Base-by-base conservation (phyloP, 2,888 invertebrate species). In the Gymnocheta viridis region DNA sequence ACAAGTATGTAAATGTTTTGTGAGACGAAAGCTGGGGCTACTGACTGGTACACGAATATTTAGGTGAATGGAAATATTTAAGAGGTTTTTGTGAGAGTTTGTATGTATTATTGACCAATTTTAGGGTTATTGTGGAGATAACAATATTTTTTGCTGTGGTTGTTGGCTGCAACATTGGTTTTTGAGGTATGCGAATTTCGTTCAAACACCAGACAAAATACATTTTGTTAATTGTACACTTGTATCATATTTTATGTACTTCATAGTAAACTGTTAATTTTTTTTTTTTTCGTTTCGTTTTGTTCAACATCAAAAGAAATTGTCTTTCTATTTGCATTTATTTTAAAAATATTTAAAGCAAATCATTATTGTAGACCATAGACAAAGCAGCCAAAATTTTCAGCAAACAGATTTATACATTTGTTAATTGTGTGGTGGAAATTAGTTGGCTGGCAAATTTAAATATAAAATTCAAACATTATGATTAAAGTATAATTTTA, bases 221-320 rank as follows among this genome's bases (percentile, higher is more conserved):
- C 77, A 78, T 81, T 84, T 84, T 69, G 84, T 84, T 84, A 81
- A 84, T 81, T 84, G 73, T 84, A 62, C 49, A 81, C 73, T 78
- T 84, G 69, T 81, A 58, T 62, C 66, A 24, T 67, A 74, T 81
- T 74, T 60, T 69, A 44, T 62, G 32, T 54, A 62, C 22, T 81
- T 74, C 56, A 62, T 47, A 64, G 70, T 60, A 35, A 24, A 76
- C 58, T 67, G 17, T 32, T 76, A 17, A 9, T 12, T 58, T 58
- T 14, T 47, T 49, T 14, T 14, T 17, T 41, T 19, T 38, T 72
- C 17, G 19, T 32, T 24, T 22, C 14, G n/a, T n/a, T n/a, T n/a
- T n/a, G n/a, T n/a, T n/a, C 49, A 58, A 80, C 80, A 80, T 80
- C 80, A 80, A 80, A 80, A 73, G 80, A 58, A 79, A 58, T 10